A percentile compares a stretch with the other conserved stretches of the same genome.
These are phyloP conservation scores for Hippopotamus amphibius DNA, from an alignment of 2,113 vertebrate genomes.

Conservation along the genomic window DNA sequence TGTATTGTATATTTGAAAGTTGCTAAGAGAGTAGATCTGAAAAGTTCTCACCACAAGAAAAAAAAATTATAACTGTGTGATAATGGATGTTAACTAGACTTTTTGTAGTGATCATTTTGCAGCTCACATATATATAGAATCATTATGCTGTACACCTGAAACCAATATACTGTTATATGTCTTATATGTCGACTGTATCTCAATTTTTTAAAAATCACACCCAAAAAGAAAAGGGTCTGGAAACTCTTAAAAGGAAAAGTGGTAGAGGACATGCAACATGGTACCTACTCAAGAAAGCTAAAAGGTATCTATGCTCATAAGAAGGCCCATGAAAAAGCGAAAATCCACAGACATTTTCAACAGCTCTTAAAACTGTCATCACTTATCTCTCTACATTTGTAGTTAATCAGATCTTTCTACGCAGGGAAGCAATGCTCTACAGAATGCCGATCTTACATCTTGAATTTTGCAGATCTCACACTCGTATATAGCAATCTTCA, in stretches of 20 bases:
- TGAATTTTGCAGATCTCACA: not conserved
- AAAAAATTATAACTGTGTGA: not conserved
- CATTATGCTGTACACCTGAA: not conserved
- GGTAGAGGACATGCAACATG: not conserved
- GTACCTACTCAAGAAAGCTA: not conserved
- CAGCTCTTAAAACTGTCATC: not conserved
- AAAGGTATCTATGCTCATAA: not conserved
- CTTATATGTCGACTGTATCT: not conserved
- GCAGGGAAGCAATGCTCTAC: not conserved
- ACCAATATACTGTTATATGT: not conserved
- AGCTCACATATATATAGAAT: not conserved
- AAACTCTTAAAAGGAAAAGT: slow-evolving; percentile 1
- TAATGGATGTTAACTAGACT: not conserved
- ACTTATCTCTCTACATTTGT: not conserved
- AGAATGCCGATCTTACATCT: not conserved
- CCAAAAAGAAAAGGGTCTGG: not conserved
- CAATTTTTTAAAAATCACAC: not conserved
- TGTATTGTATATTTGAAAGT: not conserved
- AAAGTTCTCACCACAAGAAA: not conserved
- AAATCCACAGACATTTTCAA: not conserved
- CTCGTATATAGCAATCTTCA: not conserved
- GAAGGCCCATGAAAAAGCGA: not conserved
- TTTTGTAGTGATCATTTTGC: not conserved
- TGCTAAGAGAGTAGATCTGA: not conserved
- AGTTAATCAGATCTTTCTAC: not conserved